Evolutionary conservation across 2,888 invertebrate genomes (phyloP).

Genomic region (Choreutis nemorana): DNA sequence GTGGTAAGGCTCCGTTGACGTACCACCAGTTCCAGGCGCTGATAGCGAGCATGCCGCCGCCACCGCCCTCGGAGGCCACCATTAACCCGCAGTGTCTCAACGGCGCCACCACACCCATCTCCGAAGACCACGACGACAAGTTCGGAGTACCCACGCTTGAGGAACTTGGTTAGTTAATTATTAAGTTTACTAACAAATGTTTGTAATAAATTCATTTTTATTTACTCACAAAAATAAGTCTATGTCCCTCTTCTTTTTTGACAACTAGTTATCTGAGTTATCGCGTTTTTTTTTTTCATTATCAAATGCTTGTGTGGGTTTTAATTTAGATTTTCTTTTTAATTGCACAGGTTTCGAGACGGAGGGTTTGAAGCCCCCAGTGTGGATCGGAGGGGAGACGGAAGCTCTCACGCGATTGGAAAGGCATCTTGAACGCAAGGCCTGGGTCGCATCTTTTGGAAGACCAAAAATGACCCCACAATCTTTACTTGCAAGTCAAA

Average conservation of each 20-base stretch:
- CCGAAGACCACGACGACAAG: conserved; percentile 80
- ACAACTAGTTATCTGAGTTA: no score
- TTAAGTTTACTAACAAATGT: not conserved
- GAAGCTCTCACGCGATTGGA: conserved; percentile 78
- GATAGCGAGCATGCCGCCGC: conserved; percentile 78
- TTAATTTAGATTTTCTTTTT: not conserved
- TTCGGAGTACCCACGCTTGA: conserved; percentile 87
- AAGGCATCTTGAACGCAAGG: conserved; percentile 81
- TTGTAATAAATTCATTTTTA: no score
- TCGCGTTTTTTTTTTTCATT: not conserved
- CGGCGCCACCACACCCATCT: conserved; percentile 72
- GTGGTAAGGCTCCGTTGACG: conserved; percentile 82
- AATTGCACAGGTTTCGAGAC: conserved; percentile 81
- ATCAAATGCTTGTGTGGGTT: not conserved
- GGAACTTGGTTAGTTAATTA: conserved; percentile 71
- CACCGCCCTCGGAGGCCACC: conserved; percentile 69
- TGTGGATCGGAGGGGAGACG: conserved; percentile 83
- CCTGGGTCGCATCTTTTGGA: conserved; percentile 91
- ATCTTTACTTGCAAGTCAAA: conserved; percentile 82
- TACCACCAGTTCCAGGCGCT: conserved; percentile 88
- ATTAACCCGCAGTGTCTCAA: conserved; percentile 64
- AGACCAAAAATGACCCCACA: conserved; percentile 90
- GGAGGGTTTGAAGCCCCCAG: conserved; percentile 72
- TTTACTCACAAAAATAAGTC: no score
- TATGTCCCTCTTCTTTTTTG: no score